Conservation (phyloP, 2,888 invertebrate genomes). For the Brenthis ino region DNA sequence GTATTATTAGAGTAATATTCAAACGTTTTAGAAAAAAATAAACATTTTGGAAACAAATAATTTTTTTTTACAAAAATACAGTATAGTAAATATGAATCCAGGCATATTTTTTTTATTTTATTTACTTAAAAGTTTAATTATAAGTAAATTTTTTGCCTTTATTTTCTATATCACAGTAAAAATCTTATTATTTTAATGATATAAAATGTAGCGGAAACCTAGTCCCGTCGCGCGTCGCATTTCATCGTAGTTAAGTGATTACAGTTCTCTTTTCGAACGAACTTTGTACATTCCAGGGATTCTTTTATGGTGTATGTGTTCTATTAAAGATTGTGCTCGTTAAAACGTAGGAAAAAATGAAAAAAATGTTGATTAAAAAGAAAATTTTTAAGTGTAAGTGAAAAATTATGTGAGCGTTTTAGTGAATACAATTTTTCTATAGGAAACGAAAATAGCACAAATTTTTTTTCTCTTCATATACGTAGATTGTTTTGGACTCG, state of each 20-base stretch:
- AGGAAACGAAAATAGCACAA: constrained; percentile 36
- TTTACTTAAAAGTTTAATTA: constrained; percentile 40
- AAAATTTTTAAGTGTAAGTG: background rate
- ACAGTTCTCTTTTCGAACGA: constrained; percentile 65
- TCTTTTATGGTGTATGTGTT: constrained; percentile 30
- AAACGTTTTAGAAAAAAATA: too few species aligned
- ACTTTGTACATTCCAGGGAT: constrained; percentile 78
- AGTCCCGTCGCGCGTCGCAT: constrained; percentile 78
- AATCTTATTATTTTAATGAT: constrained; percentile 47
- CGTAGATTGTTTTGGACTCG: constrained; percentile 41
- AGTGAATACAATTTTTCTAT: constrained; percentile 40
- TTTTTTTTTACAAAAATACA: too few species aligned
- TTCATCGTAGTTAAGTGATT: constrained; percentile 71
- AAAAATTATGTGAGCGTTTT: constrained; percentile 42
- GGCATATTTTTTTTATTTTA: too few species aligned
- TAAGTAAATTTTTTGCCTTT: constrained; percentile 71
- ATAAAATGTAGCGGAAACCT: constrained; percentile 67
- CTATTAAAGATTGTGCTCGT: constrained; percentile 41
- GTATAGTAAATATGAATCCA: too few species aligned
- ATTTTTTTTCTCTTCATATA: constrained; percentile 43
- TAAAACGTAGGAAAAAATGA: constrained; percentile 24
- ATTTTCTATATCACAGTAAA: constrained; percentile 63
- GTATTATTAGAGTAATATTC: constrained; percentile 55
- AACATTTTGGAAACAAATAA: too few species aligned
- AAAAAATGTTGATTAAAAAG: background rate